Conservation (phyloP, 2,113 vertebrate species). For the Melanocharis versteri region DNA sequence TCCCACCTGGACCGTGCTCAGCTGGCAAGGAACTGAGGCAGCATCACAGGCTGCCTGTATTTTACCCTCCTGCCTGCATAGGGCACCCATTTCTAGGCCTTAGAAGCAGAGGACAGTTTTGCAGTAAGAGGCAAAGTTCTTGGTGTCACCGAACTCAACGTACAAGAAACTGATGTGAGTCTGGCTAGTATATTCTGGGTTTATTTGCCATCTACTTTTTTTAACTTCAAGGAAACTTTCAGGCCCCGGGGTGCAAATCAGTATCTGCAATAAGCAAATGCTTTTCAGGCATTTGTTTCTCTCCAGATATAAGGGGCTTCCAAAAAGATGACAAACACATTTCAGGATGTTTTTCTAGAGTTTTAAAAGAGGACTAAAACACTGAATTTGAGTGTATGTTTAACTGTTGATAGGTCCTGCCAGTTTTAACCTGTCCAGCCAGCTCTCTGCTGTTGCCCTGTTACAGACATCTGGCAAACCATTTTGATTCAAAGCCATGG, state of each 20-base stretch:
- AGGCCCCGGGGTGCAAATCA: neutral
- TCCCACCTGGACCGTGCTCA: neutral
- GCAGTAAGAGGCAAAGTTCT: neutral
- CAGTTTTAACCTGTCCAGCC: neutral
- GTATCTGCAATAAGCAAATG: neutral
- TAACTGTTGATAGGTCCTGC: neutral
- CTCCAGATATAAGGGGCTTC: neutral
- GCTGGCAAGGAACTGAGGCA: neutral
- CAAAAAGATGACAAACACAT: neutral
- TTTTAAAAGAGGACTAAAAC: neutral
- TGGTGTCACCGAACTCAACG: neutral
- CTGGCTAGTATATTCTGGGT: neutral
- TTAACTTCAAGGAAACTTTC: neutral
- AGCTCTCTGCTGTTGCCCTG: neutral
- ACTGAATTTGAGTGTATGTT: neutral
- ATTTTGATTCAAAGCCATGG: neutral
- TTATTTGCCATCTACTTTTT: neutral
- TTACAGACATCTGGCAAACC: neutral
- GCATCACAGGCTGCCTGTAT: fast-evolving
- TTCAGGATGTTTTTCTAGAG: neutral
- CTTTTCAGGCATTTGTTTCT: neutral
- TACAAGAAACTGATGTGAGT: neutral
- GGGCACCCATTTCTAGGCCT: neutral
- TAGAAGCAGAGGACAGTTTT: neutral
- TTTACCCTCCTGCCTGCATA: neutral